A percentile compares a stretch with the other conserved stretches of the same genome.
Evolutionary conservation across 2,888 invertebrate species (phyloP).

Genomic region (Cosmorhoe ocellata): DNA sequence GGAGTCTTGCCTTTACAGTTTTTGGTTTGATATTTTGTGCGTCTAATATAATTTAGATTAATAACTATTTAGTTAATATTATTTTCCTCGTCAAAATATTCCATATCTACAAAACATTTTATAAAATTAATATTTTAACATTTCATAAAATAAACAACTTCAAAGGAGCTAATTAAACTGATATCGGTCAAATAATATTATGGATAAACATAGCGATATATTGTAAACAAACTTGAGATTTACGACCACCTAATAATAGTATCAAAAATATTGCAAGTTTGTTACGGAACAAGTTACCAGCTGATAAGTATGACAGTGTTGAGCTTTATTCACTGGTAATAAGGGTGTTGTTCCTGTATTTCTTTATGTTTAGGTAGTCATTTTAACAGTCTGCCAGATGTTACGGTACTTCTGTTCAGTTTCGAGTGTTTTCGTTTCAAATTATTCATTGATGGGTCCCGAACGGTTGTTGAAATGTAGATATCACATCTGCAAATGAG

Average conservation of each 20-base stretch:
- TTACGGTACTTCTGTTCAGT: conserved; percentile 20
- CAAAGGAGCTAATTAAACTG: conserved; percentile 18
- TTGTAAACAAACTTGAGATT: conserved; percentile 42
- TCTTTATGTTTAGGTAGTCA: conserved; percentile 5
- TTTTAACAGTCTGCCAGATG: conserved; percentile 32
- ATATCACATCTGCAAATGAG: conserved; percentile 23
- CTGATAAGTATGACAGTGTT: conserved; percentile 4
- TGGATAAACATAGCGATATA: conserved; percentile 27
- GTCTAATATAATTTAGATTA: no score
- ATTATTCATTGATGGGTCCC: conserved; percentile 24
- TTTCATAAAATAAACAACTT: conserved; percentile 12
- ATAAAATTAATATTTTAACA: no score
- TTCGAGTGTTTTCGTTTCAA: conserved; percentile 31
- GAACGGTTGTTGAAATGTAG: conserved; percentile 26
- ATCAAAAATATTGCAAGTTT: conserved; percentile 31
- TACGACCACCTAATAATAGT: conserved; percentile 43
- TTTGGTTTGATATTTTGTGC: no score
- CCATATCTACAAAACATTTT: no score
- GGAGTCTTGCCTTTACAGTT: no score
- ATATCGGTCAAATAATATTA: conserved; percentile 18
- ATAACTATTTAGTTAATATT: no score
- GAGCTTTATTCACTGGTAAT: conserved; percentile 7
- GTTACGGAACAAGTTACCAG: conserved; percentile 13
- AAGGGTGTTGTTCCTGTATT: conserved; percentile 7
- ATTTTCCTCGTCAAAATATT: no score